Percentiles rank a stretch among this genome's conserved stretches.
Evolutionary conservation across 2,113 vertebrate genomes (phyloP).

Genomic region (Fulica atra): DNA sequence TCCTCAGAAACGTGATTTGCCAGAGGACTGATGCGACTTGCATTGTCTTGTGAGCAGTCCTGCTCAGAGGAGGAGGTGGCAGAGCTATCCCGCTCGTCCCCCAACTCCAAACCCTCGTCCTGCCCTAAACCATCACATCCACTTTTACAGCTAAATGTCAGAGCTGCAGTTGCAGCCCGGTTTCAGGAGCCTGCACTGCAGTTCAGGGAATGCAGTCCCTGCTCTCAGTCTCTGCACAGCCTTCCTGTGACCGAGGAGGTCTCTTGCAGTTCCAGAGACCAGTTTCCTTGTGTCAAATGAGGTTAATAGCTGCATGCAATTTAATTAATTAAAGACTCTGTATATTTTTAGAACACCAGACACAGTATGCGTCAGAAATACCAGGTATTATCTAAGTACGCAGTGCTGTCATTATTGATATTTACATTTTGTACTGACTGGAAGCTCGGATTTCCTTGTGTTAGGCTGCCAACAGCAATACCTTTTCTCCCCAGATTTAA

Average conservation of each 20-base stretch:
- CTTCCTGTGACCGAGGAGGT: neutral
- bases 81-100: neutral
- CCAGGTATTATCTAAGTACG: neutral
- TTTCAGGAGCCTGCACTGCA: neutral
- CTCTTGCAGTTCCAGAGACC: neutral
- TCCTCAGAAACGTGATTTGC: neutral
- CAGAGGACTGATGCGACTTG: fast-evolving
- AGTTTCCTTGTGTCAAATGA: slow-evolving; percentile 1
- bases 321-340: slow-evolving; percentile 2
- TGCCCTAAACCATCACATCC: neutral
- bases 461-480: neutral
- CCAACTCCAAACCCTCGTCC: neutral
- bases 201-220: neutral
- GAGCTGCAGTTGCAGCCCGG: neutral
- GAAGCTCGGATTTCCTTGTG: slow-evolving; percentile 4
- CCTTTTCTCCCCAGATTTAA: neutral
- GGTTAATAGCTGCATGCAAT: slow-evolving; percentile 38
- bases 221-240: neutral
- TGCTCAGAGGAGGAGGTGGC: neutral
- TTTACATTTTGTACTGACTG: neutral
- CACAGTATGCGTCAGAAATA: neutral
- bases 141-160: neutral
- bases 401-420: slow-evolving; percentile 10
- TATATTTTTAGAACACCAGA: slow-evolving; percentile 23
- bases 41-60: fast-evolving